Evolutionary conservation across 2,797 vertebrate species (phyloP).

Genomic region (Smutsia temminckii): DNA sequence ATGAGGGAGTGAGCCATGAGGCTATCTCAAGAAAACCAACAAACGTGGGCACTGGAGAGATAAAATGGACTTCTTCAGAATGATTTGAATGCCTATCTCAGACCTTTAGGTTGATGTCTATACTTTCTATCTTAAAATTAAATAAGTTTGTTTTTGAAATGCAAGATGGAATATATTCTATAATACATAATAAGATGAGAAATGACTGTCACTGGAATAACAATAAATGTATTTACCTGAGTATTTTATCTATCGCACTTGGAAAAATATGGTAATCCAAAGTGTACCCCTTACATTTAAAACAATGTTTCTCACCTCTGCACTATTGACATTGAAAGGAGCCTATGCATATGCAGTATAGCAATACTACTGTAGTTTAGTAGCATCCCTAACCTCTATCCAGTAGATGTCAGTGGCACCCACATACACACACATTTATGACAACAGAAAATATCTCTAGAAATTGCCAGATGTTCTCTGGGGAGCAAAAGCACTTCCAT

Average conservation of each 20-base stretch:
- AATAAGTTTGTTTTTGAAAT: not conserved
- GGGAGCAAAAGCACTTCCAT: not conserved
- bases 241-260: not conserved
- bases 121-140: not conserved
- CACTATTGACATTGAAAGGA: not conserved
- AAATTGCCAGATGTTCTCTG: not conserved
- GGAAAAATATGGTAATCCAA: not conserved
- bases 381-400: not conserved
- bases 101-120: not conserved
- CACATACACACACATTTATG: not conserved
- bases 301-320: not conserved
- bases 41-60: not conserved
- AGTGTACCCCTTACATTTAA: not conserved
- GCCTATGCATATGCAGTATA: not conserved
- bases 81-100: not conserved
- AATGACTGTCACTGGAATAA: not conserved
- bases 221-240: not conserved
- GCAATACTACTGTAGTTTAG: not conserved
- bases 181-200: not conserved
- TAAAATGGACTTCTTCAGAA: not conserved
- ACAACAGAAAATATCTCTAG: not conserved
- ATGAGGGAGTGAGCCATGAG: not conserved
- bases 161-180: not conserved
- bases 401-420: not conserved
- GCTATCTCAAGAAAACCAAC: not conserved